phyloP scores from a whole-genome alignment of 2,888 invertebrate species.

The Hypselothyrea guttata region DNA sequence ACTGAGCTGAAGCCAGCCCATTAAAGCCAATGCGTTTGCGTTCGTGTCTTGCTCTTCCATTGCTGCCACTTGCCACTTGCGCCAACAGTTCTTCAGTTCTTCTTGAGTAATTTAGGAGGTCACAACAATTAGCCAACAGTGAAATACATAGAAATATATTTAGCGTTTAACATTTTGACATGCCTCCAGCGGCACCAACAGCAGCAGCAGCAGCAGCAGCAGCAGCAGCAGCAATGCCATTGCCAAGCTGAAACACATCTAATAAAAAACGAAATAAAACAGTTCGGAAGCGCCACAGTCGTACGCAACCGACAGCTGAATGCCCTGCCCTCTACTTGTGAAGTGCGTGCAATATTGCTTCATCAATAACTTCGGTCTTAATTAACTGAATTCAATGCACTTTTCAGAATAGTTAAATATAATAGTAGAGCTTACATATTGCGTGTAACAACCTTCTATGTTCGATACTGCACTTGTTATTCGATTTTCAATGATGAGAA shows the following conservation, averaged over 20 bases:
- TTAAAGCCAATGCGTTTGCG: conserved; percentile 20
- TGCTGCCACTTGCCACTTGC: conserved; percentile 5
- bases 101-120: conserved; percentile 81
- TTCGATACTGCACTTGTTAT: no score
- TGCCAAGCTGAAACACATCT: conserved; percentile 34
- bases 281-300: no score
- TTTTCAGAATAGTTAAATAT: no score
- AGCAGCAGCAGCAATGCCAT: conserved; percentile 32
- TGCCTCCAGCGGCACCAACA: conserved; percentile 32
- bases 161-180: conserved; percentile 74
- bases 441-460: no score
- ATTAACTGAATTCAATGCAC: no score
- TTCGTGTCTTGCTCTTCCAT: not conserved
- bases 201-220: not conserved
- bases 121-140: conserved; percentile 81
- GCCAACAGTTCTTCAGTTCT: conserved; percentile 58
- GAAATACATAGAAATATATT: conserved; percentile 56
- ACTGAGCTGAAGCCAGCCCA: conserved; percentile 8
- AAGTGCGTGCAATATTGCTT: no score
- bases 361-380: no score
- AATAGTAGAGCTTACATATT: no score
- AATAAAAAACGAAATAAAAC: no score
- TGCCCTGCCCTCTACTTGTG: no score
- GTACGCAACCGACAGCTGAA: no score
- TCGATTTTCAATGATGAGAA: no score